Evolutionary conservation across 2,888 invertebrate species (phyloP), one percentile per base, ranked within the genome.

Genomic region (Linnaemya tessellans): DNA sequence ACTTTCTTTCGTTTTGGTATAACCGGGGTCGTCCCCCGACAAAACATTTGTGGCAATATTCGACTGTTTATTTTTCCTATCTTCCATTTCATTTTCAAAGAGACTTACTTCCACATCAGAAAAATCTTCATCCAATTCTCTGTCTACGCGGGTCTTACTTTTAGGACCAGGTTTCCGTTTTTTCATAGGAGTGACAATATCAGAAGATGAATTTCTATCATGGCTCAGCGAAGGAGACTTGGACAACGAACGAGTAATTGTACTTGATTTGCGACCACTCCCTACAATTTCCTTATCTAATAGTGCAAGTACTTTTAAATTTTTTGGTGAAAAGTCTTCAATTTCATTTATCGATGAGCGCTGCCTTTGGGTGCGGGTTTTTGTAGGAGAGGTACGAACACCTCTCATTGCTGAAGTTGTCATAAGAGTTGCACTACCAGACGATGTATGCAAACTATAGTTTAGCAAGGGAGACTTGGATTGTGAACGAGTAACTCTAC

Each of bases 391-490:
- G 11, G 10, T 13, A 13, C 13, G 3, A 41, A 41, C 13, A 13
- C 13, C 41, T 3, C 1, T 10, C 11, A 0, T 41, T 41, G 10
- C 38, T 9, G 38, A 9, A 9, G 3, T 38, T 38, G 8, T 38
- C 38, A 38, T 10, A 38, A 10, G 5, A 9, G 38, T 9, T 10
- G 10, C 38, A 4, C 9, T 7, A 38, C 10, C 10, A 38, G 38
- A 9, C 15, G 18, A 41, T 51, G 22, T 7, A 7, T 70, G 62
- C 3, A 11, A 13, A n/a, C 1, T 38, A 15, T 10, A 18, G 0
- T 11, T 9, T 13, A 87, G 74, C 18, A 73, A 38, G 13, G 88
- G 88, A 3, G 88, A 88, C 46, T 87, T 88, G 8, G 88, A 88
- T 62, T 83, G 67, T 1, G 87, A 88, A n/a, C 88, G 87, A 22